Evolutionary conservation across 2,113 vertebrate species (phyloP).

Genomic region (Tragelaphus scriptus): DNA sequence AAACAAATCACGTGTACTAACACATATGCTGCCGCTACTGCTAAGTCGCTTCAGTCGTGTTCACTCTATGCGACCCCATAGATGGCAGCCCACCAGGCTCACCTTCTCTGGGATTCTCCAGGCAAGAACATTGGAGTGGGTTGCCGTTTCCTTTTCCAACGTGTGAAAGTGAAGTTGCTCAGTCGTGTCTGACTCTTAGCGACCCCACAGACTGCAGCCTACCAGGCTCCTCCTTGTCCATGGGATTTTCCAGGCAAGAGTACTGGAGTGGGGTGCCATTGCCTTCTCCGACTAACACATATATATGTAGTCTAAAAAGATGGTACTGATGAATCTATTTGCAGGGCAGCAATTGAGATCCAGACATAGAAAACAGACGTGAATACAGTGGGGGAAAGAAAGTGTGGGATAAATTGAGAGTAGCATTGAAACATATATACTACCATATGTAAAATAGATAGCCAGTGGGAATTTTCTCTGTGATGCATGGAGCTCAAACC

Average conservation of each 20-base stretch:
- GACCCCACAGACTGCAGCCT: too few species aligned
- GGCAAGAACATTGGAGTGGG: too few species aligned
- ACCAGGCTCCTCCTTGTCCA: too few species aligned
- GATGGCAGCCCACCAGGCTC: too few species aligned
- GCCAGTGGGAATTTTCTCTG: not conserved
- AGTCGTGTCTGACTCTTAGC: rapidly evolving
- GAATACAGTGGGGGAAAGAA: not conserved
- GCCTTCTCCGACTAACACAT: not conserved
- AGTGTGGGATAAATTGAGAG: not conserved
- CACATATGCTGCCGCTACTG: not conserved
- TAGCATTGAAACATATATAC: not conserved
- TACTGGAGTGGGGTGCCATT: too few species aligned
- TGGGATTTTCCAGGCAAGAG: too few species aligned
- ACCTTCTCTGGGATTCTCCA: too few species aligned
- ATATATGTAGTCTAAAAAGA: not conserved
- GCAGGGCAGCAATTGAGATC: not conserved
- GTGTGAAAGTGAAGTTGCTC: too few species aligned
- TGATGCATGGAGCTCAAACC: not conserved
- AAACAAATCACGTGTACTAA: not conserved
- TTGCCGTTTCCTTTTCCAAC: too few species aligned
- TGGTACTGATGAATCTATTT: not conserved
- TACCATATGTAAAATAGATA: not conserved
- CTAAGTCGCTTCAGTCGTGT: too few species aligned
- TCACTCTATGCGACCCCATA: too few species aligned
- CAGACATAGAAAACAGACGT: not conserved